Evolutionary conservation across 2,113 vertebrate genomes (phyloP).

Genomic region (Tichodroma muraria): DNA sequence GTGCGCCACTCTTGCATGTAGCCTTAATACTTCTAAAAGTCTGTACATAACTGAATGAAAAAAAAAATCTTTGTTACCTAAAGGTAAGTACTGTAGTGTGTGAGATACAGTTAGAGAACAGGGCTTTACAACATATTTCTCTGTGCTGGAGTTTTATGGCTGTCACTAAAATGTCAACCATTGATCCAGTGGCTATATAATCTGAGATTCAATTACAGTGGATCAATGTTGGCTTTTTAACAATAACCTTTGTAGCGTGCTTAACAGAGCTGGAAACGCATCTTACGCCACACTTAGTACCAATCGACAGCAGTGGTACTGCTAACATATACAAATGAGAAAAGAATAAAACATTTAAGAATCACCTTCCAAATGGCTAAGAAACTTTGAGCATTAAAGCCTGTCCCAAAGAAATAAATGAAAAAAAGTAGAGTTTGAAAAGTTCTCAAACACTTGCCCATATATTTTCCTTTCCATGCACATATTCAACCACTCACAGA

Average conservation of each 20-base stretch:
- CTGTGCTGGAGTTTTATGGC: neutral
- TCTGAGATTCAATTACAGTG: neutral
- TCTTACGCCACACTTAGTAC: neutral
- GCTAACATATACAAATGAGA: neutral
- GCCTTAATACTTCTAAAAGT: neutral
- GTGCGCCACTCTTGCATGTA: neutral
- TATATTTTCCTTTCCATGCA: neutral
- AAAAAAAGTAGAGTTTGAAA: neutral
- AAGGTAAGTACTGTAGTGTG: neutral
- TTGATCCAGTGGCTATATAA: neutral
- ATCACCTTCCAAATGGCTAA: neutral
- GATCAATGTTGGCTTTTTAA: constrained; percentile 20
- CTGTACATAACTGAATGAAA: neutral
- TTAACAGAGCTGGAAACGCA: neutral
- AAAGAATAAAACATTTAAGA: neutral
- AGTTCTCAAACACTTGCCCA: neutral
- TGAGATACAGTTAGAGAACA: neutral
- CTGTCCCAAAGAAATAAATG: neutral
- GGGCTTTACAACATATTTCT: neutral
- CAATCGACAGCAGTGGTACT: neutral
- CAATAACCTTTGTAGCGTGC: neutral
- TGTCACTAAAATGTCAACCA: neutral
- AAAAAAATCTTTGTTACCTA: neutral
- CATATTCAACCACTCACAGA: neutral
- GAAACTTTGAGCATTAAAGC: neutral